phyloP scores from a whole-genome alignment of 2,888 invertebrate genomes.

The Chironomus riparius region DNA sequence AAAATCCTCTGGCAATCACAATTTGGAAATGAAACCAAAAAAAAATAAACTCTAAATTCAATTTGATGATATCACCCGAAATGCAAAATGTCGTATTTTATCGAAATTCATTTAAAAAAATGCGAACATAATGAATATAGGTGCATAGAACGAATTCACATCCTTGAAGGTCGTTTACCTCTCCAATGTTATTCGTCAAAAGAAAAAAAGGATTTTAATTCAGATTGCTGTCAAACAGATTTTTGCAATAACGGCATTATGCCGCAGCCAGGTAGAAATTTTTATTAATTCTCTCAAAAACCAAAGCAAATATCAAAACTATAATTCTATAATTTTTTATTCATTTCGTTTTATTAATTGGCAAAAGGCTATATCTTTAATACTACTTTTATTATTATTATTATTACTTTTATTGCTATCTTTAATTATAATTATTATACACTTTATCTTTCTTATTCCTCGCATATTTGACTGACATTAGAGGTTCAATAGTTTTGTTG shows the following conservation, averaged over 20 bases:
- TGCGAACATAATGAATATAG: slow-evolving; percentile 28
- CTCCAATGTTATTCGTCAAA: slow-evolving; percentile 42
- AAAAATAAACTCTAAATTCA: too few relatives aligned
- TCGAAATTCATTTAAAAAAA: too few relatives aligned
- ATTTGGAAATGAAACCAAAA: background rate
- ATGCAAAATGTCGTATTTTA: too few relatives aligned
- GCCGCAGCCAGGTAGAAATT: background rate
- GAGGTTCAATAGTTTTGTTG: too few relatives aligned
- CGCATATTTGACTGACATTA: too few relatives aligned
- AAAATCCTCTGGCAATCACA: background rate
- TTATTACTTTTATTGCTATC: background rate
- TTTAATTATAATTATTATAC: background rate
- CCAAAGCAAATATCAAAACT: too few relatives aligned
- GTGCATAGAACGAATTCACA: slow-evolving; percentile 35
- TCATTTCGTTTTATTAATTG: background rate
- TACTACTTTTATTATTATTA: background rate
- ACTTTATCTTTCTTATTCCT: background rate
- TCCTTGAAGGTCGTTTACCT: slow-evolving; percentile 38
- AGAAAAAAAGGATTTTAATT: slow-evolving; percentile 34
- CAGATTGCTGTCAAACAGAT: slow-evolving; percentile 42
- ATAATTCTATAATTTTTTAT: background rate
- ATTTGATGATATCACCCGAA: too few relatives aligned
- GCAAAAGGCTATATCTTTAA: background rate
- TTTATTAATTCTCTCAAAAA: background rate
- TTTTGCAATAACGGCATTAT: slow-evolving; percentile 38